Evolutionary conservation across 2,888 invertebrate genomes (phyloP).

Genomic region (Germaria angustata): DNA sequence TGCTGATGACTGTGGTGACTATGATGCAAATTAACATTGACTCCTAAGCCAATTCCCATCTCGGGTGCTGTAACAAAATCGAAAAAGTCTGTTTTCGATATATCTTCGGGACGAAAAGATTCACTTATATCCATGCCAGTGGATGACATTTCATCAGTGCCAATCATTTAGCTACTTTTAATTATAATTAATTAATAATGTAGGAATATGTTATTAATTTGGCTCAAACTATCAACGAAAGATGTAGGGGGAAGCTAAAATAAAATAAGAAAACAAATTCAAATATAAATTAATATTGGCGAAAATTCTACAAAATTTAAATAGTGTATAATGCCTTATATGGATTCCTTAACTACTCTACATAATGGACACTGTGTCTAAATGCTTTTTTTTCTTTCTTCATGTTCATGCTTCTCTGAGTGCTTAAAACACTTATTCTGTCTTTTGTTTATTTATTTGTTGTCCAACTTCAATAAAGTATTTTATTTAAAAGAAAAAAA

Average conservation of each 20-base stretch:
- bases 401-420: not conserved
- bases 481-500: constrained; percentile 29
- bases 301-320: not conserved
- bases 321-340: not conserved
- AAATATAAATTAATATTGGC: not conserved
- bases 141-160: constrained; percentile 80
- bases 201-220: not conserved
- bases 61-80: constrained; percentile 92
- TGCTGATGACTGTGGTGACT: constrained; percentile 71
- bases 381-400: not conserved
- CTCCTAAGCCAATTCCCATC: constrained; percentile 81
- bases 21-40: constrained; percentile 77
- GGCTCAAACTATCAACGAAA: not conserved
- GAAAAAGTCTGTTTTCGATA: constrained; percentile 93
- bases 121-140: constrained; percentile 90
- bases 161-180: constrained; percentile 75
- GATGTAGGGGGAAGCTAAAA: constrained; percentile 7
- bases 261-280: not conserved
- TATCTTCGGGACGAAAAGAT: constrained; percentile 88
- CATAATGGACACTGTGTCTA: constrained; percentile 45
- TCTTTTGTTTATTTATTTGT: constrained; percentile 50
- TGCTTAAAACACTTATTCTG: constrained; percentile 42
- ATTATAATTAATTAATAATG: not conserved
- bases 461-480: constrained; percentile 14
- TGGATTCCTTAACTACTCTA: not conserved